Base-by-base conservation (phyloP, 35 echinoderm and acorn worm genomes). In the Anneissia japonica region DNA sequence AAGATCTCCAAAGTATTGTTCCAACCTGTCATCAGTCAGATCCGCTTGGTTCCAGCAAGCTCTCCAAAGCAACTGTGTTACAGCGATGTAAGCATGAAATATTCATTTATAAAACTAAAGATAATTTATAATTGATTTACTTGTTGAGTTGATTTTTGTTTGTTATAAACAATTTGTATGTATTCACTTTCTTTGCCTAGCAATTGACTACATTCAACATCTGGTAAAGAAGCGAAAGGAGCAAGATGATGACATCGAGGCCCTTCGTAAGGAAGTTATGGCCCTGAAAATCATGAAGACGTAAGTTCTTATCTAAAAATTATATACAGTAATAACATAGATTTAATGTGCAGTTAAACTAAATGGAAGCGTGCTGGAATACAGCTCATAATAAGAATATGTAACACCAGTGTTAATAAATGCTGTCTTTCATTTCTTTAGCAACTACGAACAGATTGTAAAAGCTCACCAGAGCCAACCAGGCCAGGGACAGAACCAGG, bases 361-460 rank as follows among this genome's bases (percentile, higher is more conserved):
- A 45, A 45, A 45, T 45, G 4, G 4, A 16, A 45, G 40, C 40
- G 16, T 45, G 12, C n/a, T n/a, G 12, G 12, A 64, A 12, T 13
- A 13, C 51, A 64, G n/a, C 51, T 64, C 12, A 13, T 64, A 64
- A 64, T n/a, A 64, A 12, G 51, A n/a, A 64, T 56, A 56, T 56
- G 26, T 56, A 13, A 56, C n/a, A n/a, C n/a, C n/a, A n/a, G n/a
- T n/a, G n/a, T n/a, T n/a, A n/a, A n/a, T n/a, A n/a, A n/a, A 39
- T 86, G 37, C 10, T 31, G 19, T 80, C 55, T 87, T 76, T 78
- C 88, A 28, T 76, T 35, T 90, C 38, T 81, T 36, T 84, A 99
- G 96, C 17, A 99, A 99, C 76, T 99, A 99, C 84, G 96, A 99
- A 83, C 96, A 99, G 87, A 99, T 99, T 39, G 96, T 99, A 7